Percentiles rank a stretch among this genome's conserved stretches.
These are phyloP conservation scores for Syncerus caffer DNA, from an alignment of 2,797 vertebrate species.

Conservation along the genomic window DNA sequence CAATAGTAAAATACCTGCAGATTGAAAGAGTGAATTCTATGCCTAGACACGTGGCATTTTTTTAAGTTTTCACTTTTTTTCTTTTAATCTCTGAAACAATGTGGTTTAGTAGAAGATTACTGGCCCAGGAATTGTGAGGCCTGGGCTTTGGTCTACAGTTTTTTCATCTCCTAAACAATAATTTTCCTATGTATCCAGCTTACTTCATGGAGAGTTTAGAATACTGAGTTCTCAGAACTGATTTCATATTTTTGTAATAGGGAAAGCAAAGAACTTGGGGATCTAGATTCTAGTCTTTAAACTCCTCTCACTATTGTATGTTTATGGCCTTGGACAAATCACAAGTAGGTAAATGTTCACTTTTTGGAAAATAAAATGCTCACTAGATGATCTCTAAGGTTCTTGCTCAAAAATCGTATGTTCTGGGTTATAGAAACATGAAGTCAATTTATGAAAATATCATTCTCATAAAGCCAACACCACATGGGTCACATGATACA, in stretches of 20 bases:
- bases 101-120: neutral
- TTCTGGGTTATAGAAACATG: constrained; percentile 4
- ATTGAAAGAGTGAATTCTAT: neutral
- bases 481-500: constrained; percentile 54
- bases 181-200: neutral
- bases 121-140: neutral
- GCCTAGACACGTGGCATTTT: neutral
- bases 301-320: neutral
- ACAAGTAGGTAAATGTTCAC: neutral
- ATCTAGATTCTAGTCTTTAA: neutral
- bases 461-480: neutral
- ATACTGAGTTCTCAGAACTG: neutral
- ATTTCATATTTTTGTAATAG: neutral
- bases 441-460: constrained; percentile 38
- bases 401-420: neutral
- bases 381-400: neutral
- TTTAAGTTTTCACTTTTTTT: neutral
- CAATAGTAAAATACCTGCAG: neutral
- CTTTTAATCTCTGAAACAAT: neutral
- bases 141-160: neutral
- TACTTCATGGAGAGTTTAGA: neutral
- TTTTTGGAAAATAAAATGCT: neutral
- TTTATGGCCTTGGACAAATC: neutral
- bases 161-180: neutral
- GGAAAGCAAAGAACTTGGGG: neutral